A percentile compares a stretch with the other conserved stretches of the same genome.
Evolutionary conservation across 2,797 vertebrate genomes (phyloP).

Genomic region (Myotis planiceps): DNA sequence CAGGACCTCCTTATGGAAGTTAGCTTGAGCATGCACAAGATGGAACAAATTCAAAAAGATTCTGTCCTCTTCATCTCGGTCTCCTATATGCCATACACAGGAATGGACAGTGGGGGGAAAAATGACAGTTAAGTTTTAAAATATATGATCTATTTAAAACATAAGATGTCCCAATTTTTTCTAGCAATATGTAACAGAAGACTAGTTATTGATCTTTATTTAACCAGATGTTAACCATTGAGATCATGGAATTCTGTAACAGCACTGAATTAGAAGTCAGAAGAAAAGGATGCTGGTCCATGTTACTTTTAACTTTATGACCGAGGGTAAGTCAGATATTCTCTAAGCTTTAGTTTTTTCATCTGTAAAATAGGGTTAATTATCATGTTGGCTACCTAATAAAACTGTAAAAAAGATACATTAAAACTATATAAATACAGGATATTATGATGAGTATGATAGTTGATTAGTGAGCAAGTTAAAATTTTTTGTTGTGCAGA

Average conservation of each 20-base stretch:
- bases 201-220: background rate
- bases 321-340: background rate
- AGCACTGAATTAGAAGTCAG: slow-evolving; percentile 15
- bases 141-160: background rate
- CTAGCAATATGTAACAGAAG: slow-evolving; percentile 39
- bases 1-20: slow-evolving; percentile 93
- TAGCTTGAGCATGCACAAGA: slow-evolving; percentile 91
- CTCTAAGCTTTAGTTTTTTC: slow-evolving; percentile 46
- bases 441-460: background rate
- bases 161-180: background rate
- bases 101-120: background rate
- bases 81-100: slow-evolving; percentile 72
- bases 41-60: slow-evolving; percentile 89
- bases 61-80: slow-evolving; percentile 86
- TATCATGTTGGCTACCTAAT: slow-evolving; percentile 16
- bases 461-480: slow-evolving; percentile 6
- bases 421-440: slow-evolving; percentile 5
- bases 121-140: background rate
- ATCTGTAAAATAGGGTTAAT: slow-evolving; percentile 39
- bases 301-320: slow-evolving; percentile 15
- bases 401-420: slow-evolving; percentile 35
- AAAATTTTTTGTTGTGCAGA: slow-evolving; percentile 13
- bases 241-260: background rate
- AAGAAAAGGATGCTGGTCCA: background rate
- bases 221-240: background rate